Evolutionary conservation across 2,797 vertebrate genomes (phyloP), one percentile per base, ranked within the genome.

Genomic region (Bovichtus diacanthus): DNA sequence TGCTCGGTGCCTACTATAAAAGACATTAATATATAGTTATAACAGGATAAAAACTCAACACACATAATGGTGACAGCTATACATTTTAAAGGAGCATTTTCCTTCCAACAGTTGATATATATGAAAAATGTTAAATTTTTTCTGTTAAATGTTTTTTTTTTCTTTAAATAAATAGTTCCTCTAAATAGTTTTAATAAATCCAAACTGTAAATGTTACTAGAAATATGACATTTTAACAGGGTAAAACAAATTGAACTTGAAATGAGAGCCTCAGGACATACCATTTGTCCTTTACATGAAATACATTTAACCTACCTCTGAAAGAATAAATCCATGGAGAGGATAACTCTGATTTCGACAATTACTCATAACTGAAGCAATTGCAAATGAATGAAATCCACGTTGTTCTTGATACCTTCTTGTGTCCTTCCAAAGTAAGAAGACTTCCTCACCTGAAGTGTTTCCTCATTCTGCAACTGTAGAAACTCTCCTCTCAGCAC

Each of bases 251-350:
- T 0, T 27, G 3, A 34, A 31, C 6, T 6, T 53, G 8, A 4
- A 38, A 11, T 4, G 0, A 56, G 2, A 58, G 15, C 46, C 16
- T 50, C 27, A 9, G 9, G 16, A 16, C 39, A 39, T 2, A 11
- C 3, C 4, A 16, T 62, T 23, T n/a, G 6, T 23, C 36, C 21
- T 41, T 25, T 5, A 38, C 23, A 6, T 15, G 3, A 10, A 41
- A 46, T 2, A 50, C 2, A 15, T 15, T 16, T 2, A 12, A 76
- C 81, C 25, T 72, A 93, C 93, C 91, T 70, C 46, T 80, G 70
- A 58, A 71, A 60, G 11, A 29, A 39, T 9, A 73, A 78, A 69
- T 90, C 88, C 89, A 90, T 83, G 62, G 60, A 74, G 67, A 60
- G 34, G 71, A 49, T 72, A 51, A 0, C 72, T 69, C 9, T 60